Evolutionary conservation across 2,888 invertebrate species (phyloP), one percentile per base, ranked within the genome.

Genomic region (Agrotis ipsilon): DNA sequence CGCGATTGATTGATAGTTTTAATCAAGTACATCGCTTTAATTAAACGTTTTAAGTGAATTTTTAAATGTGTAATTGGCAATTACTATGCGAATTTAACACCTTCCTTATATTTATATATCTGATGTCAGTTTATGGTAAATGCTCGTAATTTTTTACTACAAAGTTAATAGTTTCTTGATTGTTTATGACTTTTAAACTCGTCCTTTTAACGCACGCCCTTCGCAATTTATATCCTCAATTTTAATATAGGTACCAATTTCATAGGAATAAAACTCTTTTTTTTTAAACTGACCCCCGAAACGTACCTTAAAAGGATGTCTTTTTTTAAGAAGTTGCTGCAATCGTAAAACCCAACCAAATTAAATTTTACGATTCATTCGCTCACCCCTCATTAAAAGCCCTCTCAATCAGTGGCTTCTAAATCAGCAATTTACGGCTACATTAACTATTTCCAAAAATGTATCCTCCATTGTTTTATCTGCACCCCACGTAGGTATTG

Each of bases 1-100:
- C 55, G 43, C 72, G 67, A 74, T 74, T 84, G 86, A 86, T 84
- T 81, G 84, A 86, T 83, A 78, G 84, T 84, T 78, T 79, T 83
- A 74, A 84, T 85, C 75, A 82, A 80, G 75, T 62, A 61, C 67
- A 68, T 79, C 71, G 51, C 48, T 63, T 76, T 68, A 71, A 75
- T 67, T 46, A 58, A 78, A 78, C 63, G 66, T 58, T 67, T n/a
- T 57, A 78, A 80, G 58, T 82, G 65, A 62, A 64, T 63, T 68
- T 74, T 79, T 59, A 62, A 78, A 66, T 63, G 51, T 46, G 14
- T 82, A 73, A 80, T 81, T 70, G 73, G 52, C 72, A 81, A 80
- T 80, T 72, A 72, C 69, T 51, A 66, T 72, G 67, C 68, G 74
- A 68, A 76, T 76, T 81, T 79, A 73, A 68, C 81, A 79, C 79